Conservation (phyloP, 2,797 vertebrate species). For the Spondyliosoma cantharus region DNA sequence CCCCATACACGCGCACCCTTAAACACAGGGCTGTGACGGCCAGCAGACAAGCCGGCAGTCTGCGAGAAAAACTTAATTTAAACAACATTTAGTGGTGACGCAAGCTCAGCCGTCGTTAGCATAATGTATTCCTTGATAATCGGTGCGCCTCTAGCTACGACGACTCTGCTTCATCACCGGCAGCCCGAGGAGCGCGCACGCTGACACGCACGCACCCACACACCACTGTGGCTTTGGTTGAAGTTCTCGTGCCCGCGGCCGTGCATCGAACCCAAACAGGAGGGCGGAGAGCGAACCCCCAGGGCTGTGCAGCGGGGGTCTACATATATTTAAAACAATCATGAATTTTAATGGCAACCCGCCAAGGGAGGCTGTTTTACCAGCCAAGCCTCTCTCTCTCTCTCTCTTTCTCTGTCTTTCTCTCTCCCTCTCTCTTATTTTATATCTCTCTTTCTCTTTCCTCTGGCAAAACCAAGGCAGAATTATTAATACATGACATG, state of each 20-base stretch:
- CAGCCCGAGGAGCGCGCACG: conserved; percentile 19
- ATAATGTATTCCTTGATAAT: conserved; percentile 76
- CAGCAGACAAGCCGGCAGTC: conserved; percentile 39
- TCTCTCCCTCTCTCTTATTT: conserved; percentile 3
- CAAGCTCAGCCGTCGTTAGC: conserved; percentile 51
- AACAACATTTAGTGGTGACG: conserved; percentile 65
- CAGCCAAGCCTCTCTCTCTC: conserved; percentile 30
- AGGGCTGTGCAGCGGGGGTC: conserved; percentile 73
- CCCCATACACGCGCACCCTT: neutral
- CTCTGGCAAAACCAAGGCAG: conserved; percentile 66
- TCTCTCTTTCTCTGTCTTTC: conserved; percentile 1
- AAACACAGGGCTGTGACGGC: neutral
- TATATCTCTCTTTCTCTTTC: conserved; percentile 53
- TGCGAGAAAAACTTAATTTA: conserved; percentile 54
- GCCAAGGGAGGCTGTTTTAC: conserved; percentile 61
- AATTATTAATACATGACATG: conserved; percentile 79
- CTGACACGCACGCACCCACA: neutral
- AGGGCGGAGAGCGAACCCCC: conserved; percentile 63
- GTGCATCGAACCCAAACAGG: conserved; percentile 65
- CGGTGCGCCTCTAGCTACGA: conserved; percentile 46
- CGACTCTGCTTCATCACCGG: conserved; percentile 41
- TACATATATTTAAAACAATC: conserved; percentile 82
- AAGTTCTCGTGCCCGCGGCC: conserved; percentile 59
- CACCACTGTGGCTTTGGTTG: conserved; percentile 48
- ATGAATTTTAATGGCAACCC: conserved; percentile 82